phyloP scores from a whole-genome alignment of 2,113 vertebrate genomes.

The Hypocryptadius cinnamomeus region DNA sequence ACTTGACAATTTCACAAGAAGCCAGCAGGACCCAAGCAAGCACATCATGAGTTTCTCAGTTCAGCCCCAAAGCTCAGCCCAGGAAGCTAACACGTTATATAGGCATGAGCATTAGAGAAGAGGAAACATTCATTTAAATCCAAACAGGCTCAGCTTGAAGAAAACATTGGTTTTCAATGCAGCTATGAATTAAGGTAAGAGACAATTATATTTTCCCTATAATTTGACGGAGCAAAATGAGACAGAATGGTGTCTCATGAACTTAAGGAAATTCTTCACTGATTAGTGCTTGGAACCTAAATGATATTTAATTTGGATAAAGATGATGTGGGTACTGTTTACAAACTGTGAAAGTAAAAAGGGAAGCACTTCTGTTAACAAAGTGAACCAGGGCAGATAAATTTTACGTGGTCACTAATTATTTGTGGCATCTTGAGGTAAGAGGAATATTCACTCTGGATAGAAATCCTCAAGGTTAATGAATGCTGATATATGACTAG shows the following conservation, averaged over 20 bases:
- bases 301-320: background rate
- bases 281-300: background rate
- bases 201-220: background rate
- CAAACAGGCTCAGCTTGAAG: background rate
- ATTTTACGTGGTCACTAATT: background rate
- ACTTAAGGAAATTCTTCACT: background rate
- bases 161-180: background rate
- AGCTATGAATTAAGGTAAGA: conserved; percentile 53
- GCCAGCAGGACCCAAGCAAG: background rate
- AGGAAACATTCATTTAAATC: conserved; percentile 9
- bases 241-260: background rate
- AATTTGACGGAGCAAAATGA: background rate
- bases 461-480: background rate
- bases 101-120: background rate
- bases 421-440: background rate
- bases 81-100: background rate
- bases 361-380: background rate
- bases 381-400: background rate
- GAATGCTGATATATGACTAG: background rate
- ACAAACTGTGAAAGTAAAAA: background rate
- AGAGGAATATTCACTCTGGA: background rate
- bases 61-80: background rate
- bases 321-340: background rate
- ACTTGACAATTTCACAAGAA: background rate
- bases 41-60: background rate